Percentiles rank a stretch among this genome's conserved stretches.
Evolutionary conservation across 2,888 invertebrate species (phyloP).

Genomic region (Polyommatus icarus): DNA sequence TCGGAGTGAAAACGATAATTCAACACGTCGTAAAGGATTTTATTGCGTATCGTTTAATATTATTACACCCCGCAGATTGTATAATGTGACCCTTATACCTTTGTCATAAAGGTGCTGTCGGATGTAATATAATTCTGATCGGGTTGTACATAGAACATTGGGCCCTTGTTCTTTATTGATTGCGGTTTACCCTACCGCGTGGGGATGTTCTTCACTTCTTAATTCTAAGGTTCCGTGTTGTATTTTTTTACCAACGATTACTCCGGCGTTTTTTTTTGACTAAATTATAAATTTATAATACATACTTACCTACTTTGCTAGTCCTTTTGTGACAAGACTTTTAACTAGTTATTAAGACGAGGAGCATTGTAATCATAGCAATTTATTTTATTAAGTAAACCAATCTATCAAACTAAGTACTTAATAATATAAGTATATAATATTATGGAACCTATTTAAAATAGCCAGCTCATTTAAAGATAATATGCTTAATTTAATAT

Average conservation of each 20-base stretch:
- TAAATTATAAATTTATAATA: background rate
- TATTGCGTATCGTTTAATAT: slow-evolving; percentile 52
- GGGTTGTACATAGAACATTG: slow-evolving; percentile 44
- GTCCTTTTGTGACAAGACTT: no score
- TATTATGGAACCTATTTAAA: no score
- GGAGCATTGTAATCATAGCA: no score
- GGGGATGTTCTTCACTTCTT: background rate
- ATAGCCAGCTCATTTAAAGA: no score
- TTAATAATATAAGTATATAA: no score
- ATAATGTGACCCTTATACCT: background rate
- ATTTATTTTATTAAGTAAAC: no score
- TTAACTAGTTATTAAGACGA: no score
- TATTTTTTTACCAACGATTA: background rate
- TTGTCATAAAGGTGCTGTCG: background rate
- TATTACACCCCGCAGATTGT: background rate
- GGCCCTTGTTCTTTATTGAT: slow-evolving; percentile 41
- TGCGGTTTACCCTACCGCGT: slow-evolving; percentile 21
- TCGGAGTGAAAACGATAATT: slow-evolving; percentile 77
- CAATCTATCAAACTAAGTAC: no score
- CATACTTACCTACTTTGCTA: background rate
- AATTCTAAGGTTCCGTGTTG: no score
- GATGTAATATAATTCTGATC: slow-evolving; percentile 53
- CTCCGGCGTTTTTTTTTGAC: background rate
- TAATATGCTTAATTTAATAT: no score
- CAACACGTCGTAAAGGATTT: slow-evolving; percentile 79